Evolutionary conservation across 2,888 invertebrate species (phyloP).

Genomic region (Drosophila nr. medialis): DNA sequence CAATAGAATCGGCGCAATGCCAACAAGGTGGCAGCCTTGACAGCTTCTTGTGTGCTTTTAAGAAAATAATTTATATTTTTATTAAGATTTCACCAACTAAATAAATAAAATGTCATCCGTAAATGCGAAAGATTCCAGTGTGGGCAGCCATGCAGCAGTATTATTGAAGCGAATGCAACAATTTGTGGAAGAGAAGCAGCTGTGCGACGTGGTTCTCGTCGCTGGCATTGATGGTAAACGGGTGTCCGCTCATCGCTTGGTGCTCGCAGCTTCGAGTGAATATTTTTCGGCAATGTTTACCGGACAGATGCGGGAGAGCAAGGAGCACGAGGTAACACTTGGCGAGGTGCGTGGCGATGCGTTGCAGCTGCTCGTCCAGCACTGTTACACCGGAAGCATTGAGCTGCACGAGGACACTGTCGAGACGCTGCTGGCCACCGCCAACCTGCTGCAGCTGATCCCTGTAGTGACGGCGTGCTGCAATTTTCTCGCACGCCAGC

Average conservation of each 20-base stretch:
- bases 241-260: conserved; percentile 93
- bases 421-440: conserved; percentile 93
- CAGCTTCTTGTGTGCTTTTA: neutral
- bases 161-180: neutral
- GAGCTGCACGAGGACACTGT: conserved; percentile 96
- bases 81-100: neutral
- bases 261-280: conserved; percentile 95
- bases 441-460: conserved; percentile 93
- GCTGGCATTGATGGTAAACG: conserved; percentile 64
- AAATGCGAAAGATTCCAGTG: neutral
- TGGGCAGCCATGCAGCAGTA: neutral
- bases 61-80: neutral
- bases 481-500: conserved; percentile 93
- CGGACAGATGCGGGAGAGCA: conserved; percentile 92
- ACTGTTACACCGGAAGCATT: conserved; percentile 93
- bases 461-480: conserved; percentile 96
- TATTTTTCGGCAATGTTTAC: conserved; percentile 99
- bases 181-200: neutral
- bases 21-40: neutral
- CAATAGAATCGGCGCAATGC: neutral
- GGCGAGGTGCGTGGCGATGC: conserved; percentile 94
- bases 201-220: neutral
- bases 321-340: conserved; percentile 92
- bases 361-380: conserved; percentile 92
- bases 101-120: neutral